These are phyloP conservation scores for Hydrotaea cyrtoneurina DNA, from an alignment of 2,888 invertebrate genomes.

Conservation along the genomic window DNA sequence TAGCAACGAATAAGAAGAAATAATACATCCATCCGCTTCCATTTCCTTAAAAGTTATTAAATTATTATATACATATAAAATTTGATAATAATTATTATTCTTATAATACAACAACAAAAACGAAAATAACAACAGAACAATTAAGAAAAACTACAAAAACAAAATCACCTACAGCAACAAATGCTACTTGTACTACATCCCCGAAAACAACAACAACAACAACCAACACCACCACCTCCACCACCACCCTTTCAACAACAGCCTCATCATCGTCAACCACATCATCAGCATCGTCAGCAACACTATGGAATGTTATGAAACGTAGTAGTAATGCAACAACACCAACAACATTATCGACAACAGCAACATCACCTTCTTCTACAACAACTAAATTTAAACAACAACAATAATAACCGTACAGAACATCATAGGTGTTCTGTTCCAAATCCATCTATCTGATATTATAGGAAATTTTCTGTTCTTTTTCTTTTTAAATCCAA, in stretches of 20 bases:
- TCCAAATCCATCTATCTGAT: background rate
- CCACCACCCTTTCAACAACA: conserved; percentile 26
- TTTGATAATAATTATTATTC: conserved; percentile 69
- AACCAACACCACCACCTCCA: conserved; percentile 1
- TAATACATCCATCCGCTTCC: conserved; percentile 81
- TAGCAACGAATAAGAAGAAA: conserved; percentile 81
- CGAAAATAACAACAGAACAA: conserved; percentile 38
- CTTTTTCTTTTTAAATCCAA: background rate
- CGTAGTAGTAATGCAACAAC: conserved; percentile 35
- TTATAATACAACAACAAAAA: conserved; percentile 65
- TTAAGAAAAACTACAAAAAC: conserved; percentile 43
- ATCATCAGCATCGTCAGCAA: conserved; percentile 30
- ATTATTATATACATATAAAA: conserved; percentile 72
- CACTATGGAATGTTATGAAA: conserved; percentile 44
- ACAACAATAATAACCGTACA: conserved; percentile 6
- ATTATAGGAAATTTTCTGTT: background rate
- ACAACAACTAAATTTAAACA: conserved; percentile 45
- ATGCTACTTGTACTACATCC: conserved; percentile 58
- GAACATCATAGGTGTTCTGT: too few relatives aligned
- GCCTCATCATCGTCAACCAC: conserved; percentile 6
- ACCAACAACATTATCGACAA: background rate
- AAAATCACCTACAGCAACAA: conserved; percentile 47
- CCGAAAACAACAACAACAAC: conserved; percentile 36
- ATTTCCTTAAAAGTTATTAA: conserved; percentile 79
- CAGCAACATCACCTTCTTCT: background rate